These are phyloP conservation scores for Syngnathus scovelli DNA, from an alignment of 2,113 vertebrate species.

Conservation along the genomic window DNA sequence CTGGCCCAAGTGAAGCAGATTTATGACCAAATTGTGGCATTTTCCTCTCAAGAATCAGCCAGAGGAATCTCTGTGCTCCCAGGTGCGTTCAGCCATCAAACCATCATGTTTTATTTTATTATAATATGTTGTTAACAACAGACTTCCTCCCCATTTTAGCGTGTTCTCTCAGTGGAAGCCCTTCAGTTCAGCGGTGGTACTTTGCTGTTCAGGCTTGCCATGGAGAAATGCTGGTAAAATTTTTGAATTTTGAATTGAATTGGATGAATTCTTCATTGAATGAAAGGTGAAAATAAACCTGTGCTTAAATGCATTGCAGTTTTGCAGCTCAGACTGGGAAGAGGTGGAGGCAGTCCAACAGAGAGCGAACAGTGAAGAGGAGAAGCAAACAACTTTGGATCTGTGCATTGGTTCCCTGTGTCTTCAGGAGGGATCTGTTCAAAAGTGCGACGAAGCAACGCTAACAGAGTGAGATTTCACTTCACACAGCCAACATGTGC, in stretches of 20 bases:
- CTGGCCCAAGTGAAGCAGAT: conserved; percentile 43
- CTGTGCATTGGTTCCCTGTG: conserved; percentile 42
- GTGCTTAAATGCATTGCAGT: conserved; percentile 36
- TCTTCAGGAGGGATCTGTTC: conserved; percentile 37
- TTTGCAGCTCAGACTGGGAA: conserved; percentile 61
- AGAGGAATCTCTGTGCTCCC: conserved; percentile 41
- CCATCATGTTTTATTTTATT: background rate
- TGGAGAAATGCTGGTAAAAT: conserved; percentile 36
- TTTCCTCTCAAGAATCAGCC: conserved; percentile 26
- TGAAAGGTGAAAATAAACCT: background rate
- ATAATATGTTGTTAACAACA: background rate
- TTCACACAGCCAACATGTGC: background rate
- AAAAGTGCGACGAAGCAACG: conserved; percentile 27
- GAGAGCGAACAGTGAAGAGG: conserved; percentile 47
- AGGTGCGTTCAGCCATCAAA: conserved; percentile 35
- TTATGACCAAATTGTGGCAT: conserved; percentile 36
- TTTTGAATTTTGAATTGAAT: background rate
- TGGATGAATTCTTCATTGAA: too few species aligned
- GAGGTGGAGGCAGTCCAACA: conserved; percentile 33
- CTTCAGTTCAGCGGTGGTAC: conserved; percentile 44
- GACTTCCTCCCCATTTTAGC: conserved; percentile 29
- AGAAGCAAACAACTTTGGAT: conserved; percentile 28
- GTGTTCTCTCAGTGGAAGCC: conserved; percentile 54
- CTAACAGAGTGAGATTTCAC: conserved; percentile 48
- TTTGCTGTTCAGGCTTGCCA: conserved; percentile 53